A percentile compares a stretch with the other conserved stretches of the same genome.
Conservation (phyloP, 2,797 vertebrate species). For the Scleropages formosus region DNA sequence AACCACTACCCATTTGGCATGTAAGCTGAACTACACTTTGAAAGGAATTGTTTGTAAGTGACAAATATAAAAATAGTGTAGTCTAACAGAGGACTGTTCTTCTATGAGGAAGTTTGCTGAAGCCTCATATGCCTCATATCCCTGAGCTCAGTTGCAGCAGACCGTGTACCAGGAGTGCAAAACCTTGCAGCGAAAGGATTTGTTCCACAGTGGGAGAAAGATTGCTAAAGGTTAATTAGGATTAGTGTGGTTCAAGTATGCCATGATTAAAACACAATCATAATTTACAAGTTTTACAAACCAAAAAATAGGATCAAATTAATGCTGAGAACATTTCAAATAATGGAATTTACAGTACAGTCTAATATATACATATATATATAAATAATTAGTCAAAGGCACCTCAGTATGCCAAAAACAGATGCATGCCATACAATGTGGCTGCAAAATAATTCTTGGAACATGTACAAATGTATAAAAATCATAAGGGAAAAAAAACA, state of each 20-base stretch:
- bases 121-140: too few species aligned
- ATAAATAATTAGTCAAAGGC: slow-evolving; percentile 9
- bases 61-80: too few species aligned
- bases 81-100: too few species aligned
- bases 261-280: slow-evolving; percentile 6
- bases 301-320: slow-evolving; percentile 15
- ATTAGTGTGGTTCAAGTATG: slow-evolving; percentile 35
- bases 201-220: slow-evolving; percentile 32
- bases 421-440: background rate
- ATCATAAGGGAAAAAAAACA: background rate
- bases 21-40: too few species aligned
- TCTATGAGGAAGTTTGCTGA: too few species aligned
- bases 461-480: background rate
- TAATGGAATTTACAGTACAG: background rate
- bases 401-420: slow-evolving; percentile 10
- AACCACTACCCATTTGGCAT: too few species aligned
- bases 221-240: slow-evolving; percentile 39
- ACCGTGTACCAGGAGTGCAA: background rate
- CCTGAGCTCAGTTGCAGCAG: background rate
- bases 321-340: slow-evolving; percentile 19
- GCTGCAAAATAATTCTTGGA: background rate
- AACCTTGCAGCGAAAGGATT: slow-evolving; percentile 27
- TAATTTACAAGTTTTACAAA: slow-evolving; percentile 24
- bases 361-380: background rate
- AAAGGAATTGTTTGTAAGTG: too few species aligned